Percentiles rank a stretch among this genome's conserved stretches.
These are phyloP conservation scores for Chrysoperla carnea DNA, from an alignment of 1,140 invertebrate species.

Conservation along the genomic window DNA sequence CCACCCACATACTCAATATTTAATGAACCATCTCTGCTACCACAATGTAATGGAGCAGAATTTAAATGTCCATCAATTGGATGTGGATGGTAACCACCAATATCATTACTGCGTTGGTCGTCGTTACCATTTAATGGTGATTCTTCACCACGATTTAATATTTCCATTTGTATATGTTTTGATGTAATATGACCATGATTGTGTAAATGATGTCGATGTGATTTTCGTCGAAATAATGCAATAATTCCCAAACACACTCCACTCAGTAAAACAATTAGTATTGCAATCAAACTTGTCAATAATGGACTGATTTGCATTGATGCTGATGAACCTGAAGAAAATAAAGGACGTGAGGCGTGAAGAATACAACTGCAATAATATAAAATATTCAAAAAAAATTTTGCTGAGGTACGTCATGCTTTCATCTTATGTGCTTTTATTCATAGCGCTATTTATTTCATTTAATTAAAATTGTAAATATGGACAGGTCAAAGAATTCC, in stretches of 20 bases:
- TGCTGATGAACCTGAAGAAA: conserved; percentile 25
- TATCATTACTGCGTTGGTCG: conserved; percentile 17
- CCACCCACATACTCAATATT: too few species aligned
- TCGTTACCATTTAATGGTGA: conserved; percentile 10
- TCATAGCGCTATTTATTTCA: too few species aligned
- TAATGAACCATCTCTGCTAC: too few species aligned
- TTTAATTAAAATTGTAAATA: too few species aligned
- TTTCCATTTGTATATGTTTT: conserved; percentile 18
- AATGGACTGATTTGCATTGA: conserved; percentile 48
- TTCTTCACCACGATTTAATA: conserved; percentile 5
- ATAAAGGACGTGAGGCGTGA: too few species aligned
- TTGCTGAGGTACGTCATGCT: too few species aligned
- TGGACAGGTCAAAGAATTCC: too few species aligned
- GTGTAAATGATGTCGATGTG: conserved; percentile 12
- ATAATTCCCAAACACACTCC: conserved; percentile 51
- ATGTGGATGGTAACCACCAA: conserved; percentile 9
- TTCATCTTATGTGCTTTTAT: too few species aligned
- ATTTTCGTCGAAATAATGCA: conserved; percentile 39
- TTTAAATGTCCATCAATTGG: background rate
- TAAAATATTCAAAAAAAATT: too few species aligned
- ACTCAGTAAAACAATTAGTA: conserved; percentile 46
- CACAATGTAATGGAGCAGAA: too few species aligned
- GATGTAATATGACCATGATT: background rate
- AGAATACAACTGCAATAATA: too few species aligned
- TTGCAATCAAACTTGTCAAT: conserved; percentile 47